A percentile compares a stretch with the other conserved stretches of the same genome.
phyloP scores from a whole-genome alignment of 2,888 invertebrate genomes.

The Ormyrus rosae region DNA sequence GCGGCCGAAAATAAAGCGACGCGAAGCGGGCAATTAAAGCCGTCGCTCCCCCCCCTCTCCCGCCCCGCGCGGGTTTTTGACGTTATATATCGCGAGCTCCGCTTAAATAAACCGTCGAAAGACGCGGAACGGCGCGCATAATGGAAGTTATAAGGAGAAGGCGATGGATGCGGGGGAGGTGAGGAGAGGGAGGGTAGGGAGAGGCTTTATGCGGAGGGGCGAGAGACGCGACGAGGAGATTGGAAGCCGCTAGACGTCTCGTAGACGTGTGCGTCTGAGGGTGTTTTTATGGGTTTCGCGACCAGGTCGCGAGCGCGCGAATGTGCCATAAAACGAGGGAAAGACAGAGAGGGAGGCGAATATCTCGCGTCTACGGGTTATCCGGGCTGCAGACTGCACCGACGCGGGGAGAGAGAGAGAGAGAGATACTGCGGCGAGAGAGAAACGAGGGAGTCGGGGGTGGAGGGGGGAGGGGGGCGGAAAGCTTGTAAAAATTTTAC shows the following conservation, averaged over 20 bases:
- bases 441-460: background rate
- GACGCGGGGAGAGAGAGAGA: background rate
- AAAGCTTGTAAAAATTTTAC: constrained; percentile 74
- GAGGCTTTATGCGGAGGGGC: constrained; percentile 24
- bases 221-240: constrained; percentile 59
- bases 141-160: background rate
- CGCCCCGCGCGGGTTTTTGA: background rate
- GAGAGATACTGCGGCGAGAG: background rate
- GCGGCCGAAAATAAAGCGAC: background rate
- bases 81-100: background rate
- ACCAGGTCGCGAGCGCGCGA: constrained; percentile 67
- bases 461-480: constrained; percentile 58
- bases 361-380: constrained; percentile 67
- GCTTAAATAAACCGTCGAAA: no score
- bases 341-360: constrained; percentile 36
- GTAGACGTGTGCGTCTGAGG: constrained; percentile 58
- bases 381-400: constrained; percentile 46
- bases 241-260: constrained; percentile 59
- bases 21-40: background rate
- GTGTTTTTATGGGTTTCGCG: constrained; percentile 73
- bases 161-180: no score
- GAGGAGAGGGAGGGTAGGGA: constrained; percentile 34
- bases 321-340: constrained; percentile 49
- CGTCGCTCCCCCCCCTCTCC: background rate
- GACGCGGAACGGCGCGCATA: background rate